Base-by-base conservation (phyloP, 2,113 vertebrate genomes). In the Columba livia region DNA sequence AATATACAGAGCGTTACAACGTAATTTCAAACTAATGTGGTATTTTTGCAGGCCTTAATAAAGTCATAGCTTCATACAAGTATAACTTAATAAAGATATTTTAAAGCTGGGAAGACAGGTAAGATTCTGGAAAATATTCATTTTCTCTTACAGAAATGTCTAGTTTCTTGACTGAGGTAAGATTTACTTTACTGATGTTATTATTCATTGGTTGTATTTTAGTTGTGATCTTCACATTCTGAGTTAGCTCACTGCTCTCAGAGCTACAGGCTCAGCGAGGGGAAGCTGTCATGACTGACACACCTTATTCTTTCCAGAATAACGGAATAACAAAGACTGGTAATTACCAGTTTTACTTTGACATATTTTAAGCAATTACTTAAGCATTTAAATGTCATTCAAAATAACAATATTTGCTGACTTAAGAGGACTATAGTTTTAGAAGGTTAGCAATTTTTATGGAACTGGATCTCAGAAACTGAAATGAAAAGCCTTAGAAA, bases 351-450 rank as follows among this genome's bases (percentile, higher is more conserved):
- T 47, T 78, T 93, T 90, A 31, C 53, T 34, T 90, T 90, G 21
- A 69, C 26, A 34, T 75, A 57, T 74, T 70, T 93, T 75, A 92
- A 34, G n/a, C 12, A 86, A 42, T 34, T 81, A 74, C 15, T 20
- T 40, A 65, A 50, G 14, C 13, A 61, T 25, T 78, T 47, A 86
- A 69, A 81, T 79, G 16, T 84, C 53, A 92, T 89, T 84, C 36
- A 74, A 93, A 93, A 84, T 57, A 90, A 64, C 6, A 91, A 53
- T 47, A 81, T 94, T 94, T 93, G 15, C 16, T 92, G 48, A 88
- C 67, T 90, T 90, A 67, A 44, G 15, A 71, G 9, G n/a, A 38
- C 29, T 84, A 5, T 36, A 60, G 4, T 88, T 93, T 78, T 53
- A 80, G 91, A 84, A 84, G 16, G 13, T 64, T 15, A 88, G 3